Evolutionary conservation across 1,140 invertebrate species (phyloP).

Genomic region (Paraescarpia echinospica): DNA sequence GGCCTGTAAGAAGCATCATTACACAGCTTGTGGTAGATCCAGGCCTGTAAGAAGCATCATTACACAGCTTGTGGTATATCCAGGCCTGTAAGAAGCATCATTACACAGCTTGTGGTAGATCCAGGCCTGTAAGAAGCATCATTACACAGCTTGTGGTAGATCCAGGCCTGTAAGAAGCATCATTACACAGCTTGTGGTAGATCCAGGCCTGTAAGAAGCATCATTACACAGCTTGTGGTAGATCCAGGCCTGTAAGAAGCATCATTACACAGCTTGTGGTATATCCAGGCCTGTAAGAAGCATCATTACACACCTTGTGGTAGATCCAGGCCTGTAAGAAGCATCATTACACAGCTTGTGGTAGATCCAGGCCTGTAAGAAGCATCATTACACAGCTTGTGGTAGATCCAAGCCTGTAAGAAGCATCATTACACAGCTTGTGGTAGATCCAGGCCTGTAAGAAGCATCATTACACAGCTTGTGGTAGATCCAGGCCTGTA

Average conservation of each 20-base stretch:
- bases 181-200: background rate
- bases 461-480: background rate
- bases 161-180: background rate
- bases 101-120: background rate
- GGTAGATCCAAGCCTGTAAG: background rate
- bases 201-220: background rate
- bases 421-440: background rate
- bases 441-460: background rate
- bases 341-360: background rate
- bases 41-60: background rate
- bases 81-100: background rate
- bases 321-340: background rate
- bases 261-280: background rate
- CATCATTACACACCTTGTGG: background rate
- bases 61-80: background rate
- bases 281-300: background rate
- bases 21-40: background rate
- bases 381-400: background rate
- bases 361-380: background rate
- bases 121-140: background rate
- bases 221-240: background rate
- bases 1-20: background rate
- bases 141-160: background rate
- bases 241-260: background rate
- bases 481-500: background rate